Evolutionary conservation across 53 echinoderm and acorn worm species (phyloP).

Genomic region (Echinometra lucunter): DNA sequence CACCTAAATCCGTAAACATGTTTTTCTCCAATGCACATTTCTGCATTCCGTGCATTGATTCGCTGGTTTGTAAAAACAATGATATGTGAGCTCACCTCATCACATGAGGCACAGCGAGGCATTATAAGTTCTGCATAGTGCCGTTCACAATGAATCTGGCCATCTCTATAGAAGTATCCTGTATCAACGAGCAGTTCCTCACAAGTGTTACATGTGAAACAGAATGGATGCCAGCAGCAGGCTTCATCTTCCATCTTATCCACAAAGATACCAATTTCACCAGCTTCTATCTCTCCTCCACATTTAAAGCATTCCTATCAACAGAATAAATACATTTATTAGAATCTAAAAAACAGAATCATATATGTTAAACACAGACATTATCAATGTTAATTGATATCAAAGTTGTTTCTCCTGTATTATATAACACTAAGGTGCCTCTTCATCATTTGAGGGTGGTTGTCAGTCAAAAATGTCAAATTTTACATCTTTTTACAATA

Average conservation of each 20-base stretch:
- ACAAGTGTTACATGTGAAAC: slow-evolving; percentile 93
- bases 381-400: background rate
- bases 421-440: too few species aligned
- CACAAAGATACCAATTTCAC: slow-evolving; percentile 93
- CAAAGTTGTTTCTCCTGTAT: too few species aligned
- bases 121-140: slow-evolving; percentile 98
- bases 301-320: slow-evolving; percentile 93
- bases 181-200: slow-evolving; percentile 92
- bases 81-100: slow-evolving; percentile 84
- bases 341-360: background rate
- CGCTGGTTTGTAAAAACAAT: too few species aligned
- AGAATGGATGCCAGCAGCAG: slow-evolving; percentile 93
- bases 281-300: slow-evolving; percentile 95
- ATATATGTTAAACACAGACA: background rate
- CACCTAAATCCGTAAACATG: too few species aligned
- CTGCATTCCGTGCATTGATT: too few species aligned
- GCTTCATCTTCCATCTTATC: slow-evolving; percentile 91
- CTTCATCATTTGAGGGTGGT: too few species aligned
- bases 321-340: background rate
- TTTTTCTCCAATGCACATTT: too few species aligned
- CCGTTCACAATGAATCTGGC: slow-evolving; percentile 95
- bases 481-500: too few species aligned
- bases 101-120: slow-evolving; percentile 95
- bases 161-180: slow-evolving; percentile 94
- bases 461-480: too few species aligned